Evolutionary conservation across 2,888 invertebrate species (phyloP), one percentile per base, ranked within the genome.

Genomic region (Netelia inedita): DNA sequence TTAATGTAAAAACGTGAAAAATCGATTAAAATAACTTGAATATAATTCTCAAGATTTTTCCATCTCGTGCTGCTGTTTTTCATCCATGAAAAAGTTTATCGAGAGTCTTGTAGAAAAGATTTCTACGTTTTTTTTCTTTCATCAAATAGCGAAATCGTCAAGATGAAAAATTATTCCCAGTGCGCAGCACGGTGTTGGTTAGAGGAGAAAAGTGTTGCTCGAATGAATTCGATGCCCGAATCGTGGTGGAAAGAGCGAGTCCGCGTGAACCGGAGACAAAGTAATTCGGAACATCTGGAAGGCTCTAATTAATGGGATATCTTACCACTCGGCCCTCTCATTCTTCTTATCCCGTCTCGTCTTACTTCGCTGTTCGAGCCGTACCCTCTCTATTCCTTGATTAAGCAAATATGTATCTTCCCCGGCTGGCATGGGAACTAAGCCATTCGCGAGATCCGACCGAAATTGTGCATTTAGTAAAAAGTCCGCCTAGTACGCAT

Each of bases 231-330:
- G 53, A 82, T 72, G 82, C 68, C 19, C 66, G 59, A 43, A 80
- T 76, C 66, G 76, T 35, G 61, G 46, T 46, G 71, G 57, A 79
- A 79, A 53, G 65, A 79, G 72, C 74, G 72, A 84, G 85, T 57
- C 72, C 59, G 71, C 75, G 75, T 68, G 79, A 83, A 80, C 75
- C 83, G 85, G 87, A 89, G 90, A 91, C 90, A 90, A 90, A 93
- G 92, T 91, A 92, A 92, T 92, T 92, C 90, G 89, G 89, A 92
- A 92, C 92, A 92, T 92, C 92, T 92, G 92, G 92, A 91, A 90
- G 90, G 90, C 88, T 90, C 91, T 92, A 92, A 92, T 92, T 92
- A 92, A 92, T 92, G 91, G 89, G 89, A 90, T 91, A 91, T 91
- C 90, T 92, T 90, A 88, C 90, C 87, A 86, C 86, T 89, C 88